Evolutionary conservation across 2,888 invertebrate genomes (phyloP).

Genomic region (Dichetophora obliterata): DNA sequence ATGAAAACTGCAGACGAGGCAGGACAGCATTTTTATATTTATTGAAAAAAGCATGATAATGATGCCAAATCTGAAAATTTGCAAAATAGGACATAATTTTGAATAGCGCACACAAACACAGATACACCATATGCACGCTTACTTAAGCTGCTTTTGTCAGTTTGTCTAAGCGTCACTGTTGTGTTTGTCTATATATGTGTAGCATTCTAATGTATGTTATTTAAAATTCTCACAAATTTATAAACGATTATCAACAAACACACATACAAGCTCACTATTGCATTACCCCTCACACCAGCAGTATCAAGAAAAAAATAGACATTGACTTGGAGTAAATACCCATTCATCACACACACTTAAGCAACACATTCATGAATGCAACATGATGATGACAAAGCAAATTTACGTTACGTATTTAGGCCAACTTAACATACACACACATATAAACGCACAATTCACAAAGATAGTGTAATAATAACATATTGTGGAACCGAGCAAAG

Average conservation of each 20-base stretch:
- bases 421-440: neutral
- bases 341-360: conserved; percentile 32
- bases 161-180: neutral
- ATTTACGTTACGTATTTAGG: conserved; percentile 14
- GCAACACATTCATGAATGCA: conserved; percentile 7
- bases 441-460: neutral
- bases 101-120: neutral
- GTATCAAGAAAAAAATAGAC: neutral
- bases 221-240: conserved; percentile 3
- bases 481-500: neutral
- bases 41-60: neutral
- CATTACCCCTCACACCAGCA: neutral
- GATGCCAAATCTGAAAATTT: neutral
- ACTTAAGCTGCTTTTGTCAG: conserved; percentile 18
- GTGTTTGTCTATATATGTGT: neutral
- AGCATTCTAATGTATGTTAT: neutral
- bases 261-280: neutral
- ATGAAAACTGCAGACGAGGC: conserved; percentile 24
- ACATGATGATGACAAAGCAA: conserved; percentile 25
- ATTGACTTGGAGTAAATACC: conserved; percentile 16
- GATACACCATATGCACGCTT: neutral
- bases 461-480: conserved; percentile 16
- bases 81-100: neutral
- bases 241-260: neutral
- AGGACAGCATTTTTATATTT: neutral